A percentile compares a stretch with the other conserved stretches of the same genome.
Evolutionary conservation across 2,113 vertebrate species (phyloP).

Genomic region (Hemibagrus wyckioides): DNA sequence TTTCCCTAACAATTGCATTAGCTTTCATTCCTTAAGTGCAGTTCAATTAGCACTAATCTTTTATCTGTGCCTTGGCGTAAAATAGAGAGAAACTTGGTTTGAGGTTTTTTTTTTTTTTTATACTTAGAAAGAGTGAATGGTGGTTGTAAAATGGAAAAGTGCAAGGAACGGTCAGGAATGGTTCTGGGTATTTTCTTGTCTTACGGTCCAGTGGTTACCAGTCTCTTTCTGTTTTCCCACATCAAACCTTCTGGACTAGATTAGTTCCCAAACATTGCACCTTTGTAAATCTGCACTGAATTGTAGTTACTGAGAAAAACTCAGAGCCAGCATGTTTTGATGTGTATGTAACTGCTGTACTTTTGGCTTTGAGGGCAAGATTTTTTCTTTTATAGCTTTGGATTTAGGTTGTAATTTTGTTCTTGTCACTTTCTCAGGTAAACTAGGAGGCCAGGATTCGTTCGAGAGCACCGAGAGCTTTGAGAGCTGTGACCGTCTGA

Average conservation of each 20-base stretch:
- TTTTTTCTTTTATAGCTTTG: not conserved
- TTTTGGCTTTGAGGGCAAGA: not conserved
- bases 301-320: not conserved
- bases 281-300: slow-evolving; percentile 11
- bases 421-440: slow-evolving; percentile 72
- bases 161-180: slow-evolving; percentile 33
- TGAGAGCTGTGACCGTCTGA: slow-evolving; percentile 93
- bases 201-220: slow-evolving; percentile 5
- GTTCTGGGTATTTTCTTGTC: slow-evolving; percentile 21
- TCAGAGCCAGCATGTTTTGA: not conserved
- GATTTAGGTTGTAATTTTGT: not conserved
- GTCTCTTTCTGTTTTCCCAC: not conserved
- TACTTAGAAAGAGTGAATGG: slow-evolving; percentile 55
- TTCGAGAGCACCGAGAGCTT: slow-evolving; percentile 98
- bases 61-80: slow-evolving; percentile 66
- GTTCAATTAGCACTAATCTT: slow-evolving; percentile 61
- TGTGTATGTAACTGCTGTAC: not conserved
- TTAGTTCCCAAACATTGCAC: slow-evolving; percentile 17
- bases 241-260: slow-evolving; percentile 6
- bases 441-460: slow-evolving; percentile 95
- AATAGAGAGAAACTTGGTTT: slow-evolving; percentile 66
- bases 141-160: slow-evolving; percentile 56
- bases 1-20: slow-evolving; percentile 50
- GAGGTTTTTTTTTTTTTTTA: slow-evolving; percentile 64
- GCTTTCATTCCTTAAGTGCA: slow-evolving; percentile 70